Evolutionary conservation across 2,113 vertebrate species (phyloP), one percentile per base, ranked within the genome.

Genomic region (Muntiacus reevesi): DNA sequence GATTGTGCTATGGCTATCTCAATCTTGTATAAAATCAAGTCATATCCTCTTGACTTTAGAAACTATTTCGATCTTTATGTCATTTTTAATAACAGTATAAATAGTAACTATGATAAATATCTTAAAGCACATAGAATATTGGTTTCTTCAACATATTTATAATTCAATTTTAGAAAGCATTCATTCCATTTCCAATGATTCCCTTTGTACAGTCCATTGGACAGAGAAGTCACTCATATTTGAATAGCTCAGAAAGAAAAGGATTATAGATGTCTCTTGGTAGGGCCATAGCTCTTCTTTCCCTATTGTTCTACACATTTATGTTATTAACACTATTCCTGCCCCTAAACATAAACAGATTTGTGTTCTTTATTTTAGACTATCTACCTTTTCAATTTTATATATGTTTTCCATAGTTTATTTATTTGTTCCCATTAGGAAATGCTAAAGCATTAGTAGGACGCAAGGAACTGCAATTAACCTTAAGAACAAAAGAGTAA

Each of bases 401-500:
- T 86, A 79, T 60, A 43, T 52, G 30, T 84, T 94, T 94, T 54
- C 64, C 95, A 50, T n/a, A 28, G 40, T 89, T 94, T 85, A 13
- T 83, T 95, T 95, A 78, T 19, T 60, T 79, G 23, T 21, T 60
- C 25, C 36, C 23, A 78, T 86, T 81, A 79, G 76, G 27, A 95
- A 96, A 93, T 88, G 16, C 88, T 97, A 91, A 85, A 88, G 21
- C 6, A 85, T 54, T 45, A 90, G 85, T 14, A 27, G 33, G 30
- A 28, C 27, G n/a, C n/a, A 93, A 82, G 52, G 25, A 60, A 74
- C 43, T 47, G 4, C 17, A 97, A 84, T 92, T 95, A 95, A 92
- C 52, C 74, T 96, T 91, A 87, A 94, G 47, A 97, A 92, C 28
- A 89, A 84, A 95, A 97, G 36, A 96, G 78, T 40, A 95, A 91